phyloP scores from a whole-genome alignment of 2,797 vertebrate species.

The Pygocentrus nattereri region DNA sequence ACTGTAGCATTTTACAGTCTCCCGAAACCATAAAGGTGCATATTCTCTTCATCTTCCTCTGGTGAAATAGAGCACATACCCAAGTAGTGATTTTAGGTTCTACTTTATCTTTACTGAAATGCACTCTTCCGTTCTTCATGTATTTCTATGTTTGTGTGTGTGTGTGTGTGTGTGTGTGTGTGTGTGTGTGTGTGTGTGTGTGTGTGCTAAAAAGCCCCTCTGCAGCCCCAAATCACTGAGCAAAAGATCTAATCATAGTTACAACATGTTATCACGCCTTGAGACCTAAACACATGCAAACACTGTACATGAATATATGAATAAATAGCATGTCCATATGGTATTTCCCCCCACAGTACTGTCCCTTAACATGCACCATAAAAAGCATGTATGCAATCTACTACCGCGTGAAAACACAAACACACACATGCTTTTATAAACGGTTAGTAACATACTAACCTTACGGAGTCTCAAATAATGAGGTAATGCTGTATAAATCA shows the following conservation, averaged over 20 bases:
- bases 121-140: too few relatives aligned
- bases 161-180: too few relatives aligned
- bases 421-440: not conserved
- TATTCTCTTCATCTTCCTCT: too few relatives aligned
- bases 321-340: not conserved
- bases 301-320: not conserved
- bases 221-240: constrained; percentile 35
- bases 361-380: not conserved
- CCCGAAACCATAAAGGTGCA: too few relatives aligned
- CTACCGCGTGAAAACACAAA: not conserved
- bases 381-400: not conserved
- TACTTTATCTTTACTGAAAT: too few relatives aligned
- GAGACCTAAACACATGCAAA: constrained; percentile 33
- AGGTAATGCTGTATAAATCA: not conserved
- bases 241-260: constrained; percentile 44
- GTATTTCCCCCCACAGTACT: not conserved
- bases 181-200: constrained; percentile 7
- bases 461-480: not conserved
- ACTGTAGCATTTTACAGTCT: too few relatives aligned
- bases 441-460: not conserved
- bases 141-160: constrained; percentile 4
- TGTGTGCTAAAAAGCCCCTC: not conserved
- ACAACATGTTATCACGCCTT: constrained; percentile 34
- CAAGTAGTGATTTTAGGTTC: too few relatives aligned
- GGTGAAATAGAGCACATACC: too few relatives aligned